A percentile compares a stretch with the other conserved stretches of the same genome.
phyloP scores from a whole-genome alignment of 1,140 invertebrate genomes.

The Cyphomyrmex costatus region DNA sequence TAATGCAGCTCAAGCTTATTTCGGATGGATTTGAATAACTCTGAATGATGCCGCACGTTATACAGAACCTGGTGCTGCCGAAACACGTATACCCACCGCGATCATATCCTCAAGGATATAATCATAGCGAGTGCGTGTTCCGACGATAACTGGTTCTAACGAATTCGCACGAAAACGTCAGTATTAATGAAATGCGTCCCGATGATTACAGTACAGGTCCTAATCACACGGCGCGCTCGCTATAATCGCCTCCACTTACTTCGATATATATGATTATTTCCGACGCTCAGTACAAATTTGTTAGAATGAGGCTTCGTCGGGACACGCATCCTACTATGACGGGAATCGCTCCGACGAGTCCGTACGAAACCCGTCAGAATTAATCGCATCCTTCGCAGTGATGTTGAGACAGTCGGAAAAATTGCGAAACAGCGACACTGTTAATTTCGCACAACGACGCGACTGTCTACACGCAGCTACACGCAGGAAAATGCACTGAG shows the following conservation, averaged over 20 bases:
- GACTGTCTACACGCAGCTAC: conserved; percentile 17
- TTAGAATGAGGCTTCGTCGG: conserved; percentile 31
- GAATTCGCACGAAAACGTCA: conserved; percentile 54
- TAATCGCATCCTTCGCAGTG: conserved; percentile 20
- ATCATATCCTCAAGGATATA: conserved; percentile 38
- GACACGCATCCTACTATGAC: conserved; percentile 31
- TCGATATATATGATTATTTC: conserved; percentile 58
- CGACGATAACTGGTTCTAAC: conserved; percentile 48
- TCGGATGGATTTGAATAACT: neutral
- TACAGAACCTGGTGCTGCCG: conserved; percentile 6
- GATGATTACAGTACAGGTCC: conserved; percentile 43
- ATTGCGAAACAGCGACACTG: conserved; percentile 21
- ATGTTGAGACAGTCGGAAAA: neutral
- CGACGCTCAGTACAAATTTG: conserved; percentile 51
- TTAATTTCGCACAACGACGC: neutral
- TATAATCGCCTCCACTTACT: conserved; percentile 47
- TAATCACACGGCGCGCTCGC: conserved; percentile 34
- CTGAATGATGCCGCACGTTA: neutral
- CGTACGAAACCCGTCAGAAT: conserved; percentile 15
- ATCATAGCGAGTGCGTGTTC: conserved; percentile 29
- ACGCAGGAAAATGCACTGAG: neutral
- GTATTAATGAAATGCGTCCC: conserved; percentile 51
- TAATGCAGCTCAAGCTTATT: neutral
- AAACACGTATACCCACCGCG: conserved; percentile 17
- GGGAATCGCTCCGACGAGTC: neutral